A percentile compares a stretch with the other conserved stretches of the same genome.
phyloP scores from a whole-genome alignment of 1,140 invertebrate genomes.

The Pogonomyrmex californicus region DNA sequence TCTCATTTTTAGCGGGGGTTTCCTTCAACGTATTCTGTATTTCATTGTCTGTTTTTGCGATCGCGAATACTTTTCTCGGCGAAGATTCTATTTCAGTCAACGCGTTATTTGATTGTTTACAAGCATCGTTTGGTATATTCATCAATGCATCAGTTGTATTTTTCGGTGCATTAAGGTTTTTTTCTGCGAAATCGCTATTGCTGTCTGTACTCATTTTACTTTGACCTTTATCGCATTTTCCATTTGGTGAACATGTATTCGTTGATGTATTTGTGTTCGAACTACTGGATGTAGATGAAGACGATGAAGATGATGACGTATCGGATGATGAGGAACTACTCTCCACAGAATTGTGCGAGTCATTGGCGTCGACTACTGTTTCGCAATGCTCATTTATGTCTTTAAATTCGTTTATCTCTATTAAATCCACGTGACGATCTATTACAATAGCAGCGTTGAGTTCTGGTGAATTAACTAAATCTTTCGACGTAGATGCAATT shows the following conservation, averaged over 20 bases:
- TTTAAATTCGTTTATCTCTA: conserved; percentile 19
- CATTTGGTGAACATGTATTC: conserved; percentile 22
- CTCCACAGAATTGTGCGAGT: conserved; percentile 23
- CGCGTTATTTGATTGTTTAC: background rate
- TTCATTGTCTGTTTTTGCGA: conserved; percentile 72
- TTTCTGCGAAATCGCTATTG: conserved; percentile 54
- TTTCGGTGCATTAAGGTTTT: conserved; percentile 14
- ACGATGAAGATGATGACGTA: conserved; percentile 74
- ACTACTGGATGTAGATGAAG: conserved; percentile 55
- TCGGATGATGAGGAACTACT: conserved; percentile 27
- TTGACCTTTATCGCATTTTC: conserved; percentile 32
- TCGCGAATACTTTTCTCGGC: conserved; percentile 80
- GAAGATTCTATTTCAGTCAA: conserved; percentile 65
- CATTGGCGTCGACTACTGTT: background rate
- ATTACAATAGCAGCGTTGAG: conserved; percentile 6
- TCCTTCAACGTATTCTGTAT: conserved; percentile 71
- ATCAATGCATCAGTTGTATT: too few species aligned
- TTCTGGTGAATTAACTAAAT: conserved; percentile 12
- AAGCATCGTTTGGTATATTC: background rate
- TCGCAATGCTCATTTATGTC: background rate
- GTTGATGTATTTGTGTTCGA: conserved; percentile 61
- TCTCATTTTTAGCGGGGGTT: conserved; percentile 83
- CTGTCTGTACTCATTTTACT: conserved; percentile 67
- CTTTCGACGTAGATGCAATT: conserved; percentile 77
- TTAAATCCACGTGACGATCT: background rate